Base-by-base conservation (phyloP, 2,797 vertebrate genomes). In the Perodicticus potto region DNA sequence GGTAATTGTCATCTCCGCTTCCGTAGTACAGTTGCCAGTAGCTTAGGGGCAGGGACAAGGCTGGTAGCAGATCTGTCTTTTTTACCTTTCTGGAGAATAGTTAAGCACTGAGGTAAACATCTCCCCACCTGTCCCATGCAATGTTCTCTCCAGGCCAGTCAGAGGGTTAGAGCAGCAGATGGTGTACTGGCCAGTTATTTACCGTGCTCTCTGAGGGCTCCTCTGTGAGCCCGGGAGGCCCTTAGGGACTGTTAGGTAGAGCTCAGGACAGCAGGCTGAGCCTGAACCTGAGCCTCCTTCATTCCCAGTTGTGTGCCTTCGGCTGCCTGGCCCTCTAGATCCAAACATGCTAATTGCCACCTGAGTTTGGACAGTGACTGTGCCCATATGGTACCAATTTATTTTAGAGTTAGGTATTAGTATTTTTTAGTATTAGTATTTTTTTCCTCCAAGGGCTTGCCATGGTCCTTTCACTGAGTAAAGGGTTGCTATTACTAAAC, bases 381-480 rank as follows among this genome's bases (percentile, higher is more conserved):
- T 61, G 45, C 25, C 29, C 43, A 34, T 82, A 45, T 43, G 76
- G 4, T 74, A 25, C 34, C 20, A 69, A 27, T 17, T 89, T 89
- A 55, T 95, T 92, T 69, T 93, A 76, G 77, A 82, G 83, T 72
- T 92, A 89, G 10, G 19, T 86, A 7, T 88, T 53, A 53, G 14
- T 49, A 49, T 49, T 49, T 49, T 49, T 49, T 49, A 49, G 49
- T 49, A 49, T 49, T 49, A 49, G 49, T 74, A 13, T 3, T 85
- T 78, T 45, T 45, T n/a, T 37, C 67, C 49, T 59, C n/a, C 32
- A 88, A 89, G 32, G 87, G 76, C 10, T 86, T 92, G 16, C 67
- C 59, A 69, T 69, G 22, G 53, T 61, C 74, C 80, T 69, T 95
- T 90, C 59, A 95, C 74, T 86, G 96, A 93, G 43, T 72, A 20